Percentiles rank a stretch among this genome's conserved stretches.
These are phyloP conservation scores for Rhineura floridana DNA, from an alignment of 2,113 vertebrate genomes.

Conservation along the genomic window DNA sequence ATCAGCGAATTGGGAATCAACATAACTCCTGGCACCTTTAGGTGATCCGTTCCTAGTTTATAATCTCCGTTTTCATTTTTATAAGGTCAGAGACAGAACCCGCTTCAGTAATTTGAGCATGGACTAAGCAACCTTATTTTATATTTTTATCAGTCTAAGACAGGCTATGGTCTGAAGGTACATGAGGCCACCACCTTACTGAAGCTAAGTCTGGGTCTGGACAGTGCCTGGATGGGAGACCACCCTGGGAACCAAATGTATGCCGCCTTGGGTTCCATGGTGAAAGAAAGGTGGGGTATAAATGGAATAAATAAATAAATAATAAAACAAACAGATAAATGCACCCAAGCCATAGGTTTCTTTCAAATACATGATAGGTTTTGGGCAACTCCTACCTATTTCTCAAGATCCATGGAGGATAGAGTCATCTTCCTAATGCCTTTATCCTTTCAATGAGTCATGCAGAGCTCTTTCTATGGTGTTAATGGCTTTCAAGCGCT, in stretches of 20 bases:
- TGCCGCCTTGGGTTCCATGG: too few relatives aligned
- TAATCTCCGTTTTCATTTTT: background rate
- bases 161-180: too few relatives aligned
- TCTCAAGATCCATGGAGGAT: background rate
- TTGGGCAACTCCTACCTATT: conserved; percentile 51
- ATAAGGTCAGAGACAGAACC: background rate
- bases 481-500: conserved; percentile 84
- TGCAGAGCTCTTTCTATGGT: conserved; percentile 80
- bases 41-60: background rate
- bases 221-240: too few relatives aligned
- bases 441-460: conserved; percentile 66
- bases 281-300: too few relatives aligned
- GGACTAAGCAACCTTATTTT: background rate
- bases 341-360: conserved; percentile 79
- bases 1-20: background rate
- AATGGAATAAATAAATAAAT: too few relatives aligned
- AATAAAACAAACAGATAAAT: too few relatives aligned
- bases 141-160: background rate
- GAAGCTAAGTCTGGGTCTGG: too few relatives aligned
- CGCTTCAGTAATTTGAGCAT: rapidly evolving
- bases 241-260: too few relatives aligned
- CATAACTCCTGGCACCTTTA: background rate
- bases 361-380: conserved; percentile 80
- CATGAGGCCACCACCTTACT: too few relatives aligned
- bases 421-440: background rate